A percentile compares a stretch with the other conserved stretches of the same genome.
Evolutionary conservation across 2,113 vertebrate species (phyloP).

Genomic region (Chitala chitala): DNA sequence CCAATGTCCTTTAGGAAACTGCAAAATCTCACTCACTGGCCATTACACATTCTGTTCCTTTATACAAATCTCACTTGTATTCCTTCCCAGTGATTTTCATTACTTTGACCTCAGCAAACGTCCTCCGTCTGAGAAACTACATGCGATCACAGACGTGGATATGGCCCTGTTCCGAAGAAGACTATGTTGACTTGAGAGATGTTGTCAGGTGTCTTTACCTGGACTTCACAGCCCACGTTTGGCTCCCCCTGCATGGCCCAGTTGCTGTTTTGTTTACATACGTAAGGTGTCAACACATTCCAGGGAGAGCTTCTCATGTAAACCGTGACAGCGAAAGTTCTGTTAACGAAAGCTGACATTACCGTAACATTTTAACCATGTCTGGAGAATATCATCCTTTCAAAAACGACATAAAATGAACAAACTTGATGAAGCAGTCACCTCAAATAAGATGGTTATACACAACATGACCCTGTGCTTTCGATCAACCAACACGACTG

Average conservation of each 20-base stretch:
- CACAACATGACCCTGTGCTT: neutral
- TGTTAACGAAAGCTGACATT: too few species aligned
- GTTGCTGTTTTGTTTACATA: neutral
- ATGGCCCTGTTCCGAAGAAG: neutral
- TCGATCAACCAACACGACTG: neutral
- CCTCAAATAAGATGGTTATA: neutral
- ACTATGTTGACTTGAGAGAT: neutral
- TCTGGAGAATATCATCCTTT: too few species aligned
- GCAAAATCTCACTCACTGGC: neutral
- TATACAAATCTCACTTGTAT: neutral
- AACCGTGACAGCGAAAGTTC: too few species aligned
- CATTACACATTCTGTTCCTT: slow-evolving; percentile 1
- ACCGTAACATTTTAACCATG: too few species aligned
- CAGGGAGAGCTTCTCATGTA: too few species aligned
- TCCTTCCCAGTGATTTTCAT: neutral
- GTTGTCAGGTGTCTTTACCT: neutral
- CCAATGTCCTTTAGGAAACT: slow-evolving; percentile 4
- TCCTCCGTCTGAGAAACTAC: neutral
- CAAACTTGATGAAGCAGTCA: too few species aligned
- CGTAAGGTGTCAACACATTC: neutral
- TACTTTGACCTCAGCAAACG: neutral
- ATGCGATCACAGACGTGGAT: neutral
- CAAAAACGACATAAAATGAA: too few species aligned
- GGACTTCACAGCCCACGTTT: neutral
- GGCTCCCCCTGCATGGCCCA: too few species aligned